A percentile compares a stretch with the other conserved stretches of the same genome.
Evolutionary conservation across 2,888 invertebrate genomes (phyloP).

Genomic region (Pristionchus maxplancki): DNA sequence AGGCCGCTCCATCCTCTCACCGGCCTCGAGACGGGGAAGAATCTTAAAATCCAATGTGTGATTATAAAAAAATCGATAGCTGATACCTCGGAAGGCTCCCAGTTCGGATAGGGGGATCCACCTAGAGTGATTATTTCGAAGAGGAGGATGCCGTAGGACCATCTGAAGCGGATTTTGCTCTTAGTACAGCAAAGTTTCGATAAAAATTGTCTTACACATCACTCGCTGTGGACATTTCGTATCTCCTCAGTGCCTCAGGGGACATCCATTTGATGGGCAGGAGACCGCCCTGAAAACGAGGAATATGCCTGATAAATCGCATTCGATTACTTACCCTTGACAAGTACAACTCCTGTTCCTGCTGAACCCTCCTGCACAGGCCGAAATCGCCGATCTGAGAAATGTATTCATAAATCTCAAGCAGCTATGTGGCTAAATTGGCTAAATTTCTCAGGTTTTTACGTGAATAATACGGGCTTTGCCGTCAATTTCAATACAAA

Average conservation of each 20-base stretch:
- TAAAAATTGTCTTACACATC: neutral
- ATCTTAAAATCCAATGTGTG: neutral
- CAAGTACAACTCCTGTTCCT: constrained; percentile 37
- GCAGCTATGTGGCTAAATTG: too few species aligned
- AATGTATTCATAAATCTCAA: too few species aligned
- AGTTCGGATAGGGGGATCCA: constrained; percentile 25
- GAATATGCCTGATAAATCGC: neutral
- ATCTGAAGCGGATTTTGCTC: neutral
- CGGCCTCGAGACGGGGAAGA: constrained; percentile 83
- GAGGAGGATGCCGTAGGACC: constrained; percentile 36
- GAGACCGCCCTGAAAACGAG: constrained; percentile 18
- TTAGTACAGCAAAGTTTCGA: neutral
- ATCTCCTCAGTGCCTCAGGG: constrained; percentile 40
- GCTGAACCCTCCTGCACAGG: constrained; percentile 2
- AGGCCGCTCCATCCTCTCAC: constrained; percentile 92
- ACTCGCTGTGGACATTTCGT: constrained; percentile 46
- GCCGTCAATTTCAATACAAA: too few species aligned
- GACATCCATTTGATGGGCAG: constrained; percentile 49
- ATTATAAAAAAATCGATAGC: too few species aligned
- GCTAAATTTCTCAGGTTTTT: too few species aligned
- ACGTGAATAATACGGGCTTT: too few species aligned
- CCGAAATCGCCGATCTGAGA: constrained; percentile 48
- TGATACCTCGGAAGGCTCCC: constrained; percentile 19
- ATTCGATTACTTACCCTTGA: constrained; percentile 30
- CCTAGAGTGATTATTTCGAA: constrained; percentile 39